Evolutionary conservation across 2,888 invertebrate genomes (phyloP), one percentile per base, ranked within the genome.

Genomic region (Thyatira batis): DNA sequence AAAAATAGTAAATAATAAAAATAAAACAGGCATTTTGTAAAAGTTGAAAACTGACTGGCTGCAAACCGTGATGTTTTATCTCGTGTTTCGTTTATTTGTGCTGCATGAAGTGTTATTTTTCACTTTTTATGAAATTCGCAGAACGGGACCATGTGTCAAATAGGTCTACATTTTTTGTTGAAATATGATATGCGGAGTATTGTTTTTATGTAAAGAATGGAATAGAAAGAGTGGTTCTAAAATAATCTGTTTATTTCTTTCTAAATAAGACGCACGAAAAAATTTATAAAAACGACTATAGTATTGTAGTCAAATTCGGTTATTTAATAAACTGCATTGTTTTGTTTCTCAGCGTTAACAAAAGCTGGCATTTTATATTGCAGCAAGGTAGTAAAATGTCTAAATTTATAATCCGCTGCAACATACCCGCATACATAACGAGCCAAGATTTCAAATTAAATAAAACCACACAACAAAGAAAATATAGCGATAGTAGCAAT

Each of bases 91-190:
- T 69, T 66, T 71, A 68, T 75, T 76, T 73, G 65, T 55, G 60
- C 63, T 65, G 62, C 61, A 57, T 64, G 60, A 65, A 69, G 57
- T 69, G 59, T 69, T 76, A 69, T 72, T 74, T 73, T 76, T 74
- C 62, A 76, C 60, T 64, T 61, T 69, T 65, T 56, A 11, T 56
- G 53, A 64, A 70, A 70, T 1, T 69, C 54, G 67, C 67, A 73
- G 60, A 62, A 58, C 43, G 57, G 55, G 58, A 55, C 59, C 49
- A 52, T 63, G 63, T 62, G 60, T 61, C 63, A 65, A 55, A 61
- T 61, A 61, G 51, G 49, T 11, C 4, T 30, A 30, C n/a, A n/a
- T 11, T 11, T 30, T 30, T n/a, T n/a, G n/a, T n/a, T n/a, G n/a
- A n/a, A n/a, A n/a, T n/a, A n/a, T n/a, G n/a, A n/a, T n/a, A n/a